phyloP scores from a whole-genome alignment of 53 echinoderm and acorn worm species.

The Echinarachnius parma region DNA sequence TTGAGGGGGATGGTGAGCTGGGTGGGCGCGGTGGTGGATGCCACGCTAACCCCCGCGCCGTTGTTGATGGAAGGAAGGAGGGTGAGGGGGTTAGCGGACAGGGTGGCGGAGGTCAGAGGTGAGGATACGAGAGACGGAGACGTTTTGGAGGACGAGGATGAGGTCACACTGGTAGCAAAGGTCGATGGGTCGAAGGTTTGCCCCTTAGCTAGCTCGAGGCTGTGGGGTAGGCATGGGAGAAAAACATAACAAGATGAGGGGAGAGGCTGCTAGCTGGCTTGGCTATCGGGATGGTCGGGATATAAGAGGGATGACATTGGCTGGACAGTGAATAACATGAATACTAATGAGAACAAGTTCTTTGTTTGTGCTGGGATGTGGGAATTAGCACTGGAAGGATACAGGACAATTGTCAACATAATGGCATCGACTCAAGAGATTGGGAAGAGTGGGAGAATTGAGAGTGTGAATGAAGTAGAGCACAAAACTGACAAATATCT shows the following conservation, averaged over 20 bases:
- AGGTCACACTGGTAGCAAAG: slow-evolving; percentile 90
- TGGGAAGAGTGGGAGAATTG: no score
- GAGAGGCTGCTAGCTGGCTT: slow-evolving; percentile 6
- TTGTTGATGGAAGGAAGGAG: slow-evolving; percentile 51
- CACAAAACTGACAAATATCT: no score
- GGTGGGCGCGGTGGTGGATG: slow-evolving; percentile 16
- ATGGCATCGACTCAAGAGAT: no score
- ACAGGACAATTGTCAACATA: no score
- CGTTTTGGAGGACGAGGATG: slow-evolving; percentile 91
- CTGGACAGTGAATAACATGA: no score
- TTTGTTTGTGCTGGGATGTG: neutral
- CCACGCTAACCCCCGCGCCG: slow-evolving; percentile 18
- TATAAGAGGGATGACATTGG: no score
- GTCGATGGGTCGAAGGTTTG: slow-evolving; percentile 83
- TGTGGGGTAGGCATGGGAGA: slow-evolving; percentile 59
- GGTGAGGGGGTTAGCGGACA: slow-evolving; percentile 74
- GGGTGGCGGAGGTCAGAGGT: slow-evolving; percentile 68
- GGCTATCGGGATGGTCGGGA: slow-evolving; percentile 23
- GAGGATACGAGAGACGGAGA: slow-evolving; percentile 64
- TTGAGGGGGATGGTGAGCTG: slow-evolving; percentile 50
- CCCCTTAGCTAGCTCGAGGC: slow-evolving; percentile 99
- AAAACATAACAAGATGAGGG: slow-evolving; percentile 42
- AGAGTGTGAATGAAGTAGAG: no score
- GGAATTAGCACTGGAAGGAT: neutral
- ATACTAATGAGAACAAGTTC: no score